Conservation (phyloP, 2,113 vertebrate species). For the Actenoides lindsayi region DNA sequence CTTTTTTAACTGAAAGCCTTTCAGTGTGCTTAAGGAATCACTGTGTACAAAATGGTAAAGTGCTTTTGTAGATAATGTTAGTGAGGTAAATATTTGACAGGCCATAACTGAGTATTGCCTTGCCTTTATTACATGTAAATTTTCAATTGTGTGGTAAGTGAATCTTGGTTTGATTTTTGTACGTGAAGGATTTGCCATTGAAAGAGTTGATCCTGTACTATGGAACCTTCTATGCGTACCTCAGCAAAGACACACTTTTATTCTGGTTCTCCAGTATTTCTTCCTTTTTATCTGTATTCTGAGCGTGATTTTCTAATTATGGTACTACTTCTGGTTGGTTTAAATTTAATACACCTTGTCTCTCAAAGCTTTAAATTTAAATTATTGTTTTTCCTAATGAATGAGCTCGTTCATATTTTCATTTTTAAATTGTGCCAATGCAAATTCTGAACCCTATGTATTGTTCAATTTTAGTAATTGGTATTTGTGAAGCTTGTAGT, state of each 20-base stretch:
- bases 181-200: slow-evolving; percentile 77
- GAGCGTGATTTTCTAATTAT: slow-evolving; percentile 41
- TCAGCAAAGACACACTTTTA: slow-evolving; percentile 52
- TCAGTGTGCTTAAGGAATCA: slow-evolving; percentile 81
- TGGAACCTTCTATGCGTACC: slow-evolving; percentile 73
- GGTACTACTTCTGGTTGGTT: slow-evolving; percentile 71
- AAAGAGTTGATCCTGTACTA: slow-evolving; percentile 73
- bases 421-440: slow-evolving; percentile 62
- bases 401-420: neutral
- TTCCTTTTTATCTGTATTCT: slow-evolving; percentile 52
- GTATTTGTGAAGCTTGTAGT: slow-evolving; percentile 31
- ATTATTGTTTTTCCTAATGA: slow-evolving; percentile 4
- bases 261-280: slow-evolving; percentile 1
- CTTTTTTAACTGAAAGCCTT: slow-evolving; percentile 84
- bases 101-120: slow-evolving; percentile 89
- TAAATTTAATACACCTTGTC: slow-evolving; percentile 50
- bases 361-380: slow-evolving; percentile 62
- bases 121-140: slow-evolving; percentile 85
- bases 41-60: slow-evolving; percentile 88
- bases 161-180: slow-evolving; percentile 74
- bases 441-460: neutral
- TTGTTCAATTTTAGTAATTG: neutral
- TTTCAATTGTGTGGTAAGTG: slow-evolving; percentile 74
- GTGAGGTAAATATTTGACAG: slow-evolving; percentile 88
- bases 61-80: slow-evolving; percentile 90